Evolutionary conservation across 2,888 invertebrate genomes (phyloP), one percentile per base, ranked within the genome.

Genomic region (Diadromus collaris): DNA sequence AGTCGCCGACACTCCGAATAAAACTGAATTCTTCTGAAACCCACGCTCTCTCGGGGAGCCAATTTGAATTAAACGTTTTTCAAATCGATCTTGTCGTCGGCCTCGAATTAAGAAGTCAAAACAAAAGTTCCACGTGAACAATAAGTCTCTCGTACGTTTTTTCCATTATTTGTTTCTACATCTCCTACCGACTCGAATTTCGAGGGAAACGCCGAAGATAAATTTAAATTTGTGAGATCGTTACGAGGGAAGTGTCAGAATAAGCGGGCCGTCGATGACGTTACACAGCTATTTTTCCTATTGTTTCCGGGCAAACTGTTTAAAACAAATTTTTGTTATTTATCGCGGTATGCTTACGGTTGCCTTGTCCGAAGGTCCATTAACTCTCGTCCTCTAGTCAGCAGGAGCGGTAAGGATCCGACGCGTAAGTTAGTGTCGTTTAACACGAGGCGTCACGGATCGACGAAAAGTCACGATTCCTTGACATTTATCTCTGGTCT

Each of bases 401-500:
- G 41, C 54, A 72, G 63, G 64, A 72, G 38, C 44, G 44, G 29
- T 58, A 73, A 65, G 73, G 65, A 73, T 58, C 44, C 56, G 19
- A 24, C 13, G 32, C 10, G 48, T 32, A 58, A 58, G 48, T 73
- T 60, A 0, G 48, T 51, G 29, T 32, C 19, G 19, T 48, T 32
- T 29, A 19, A 65, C 32, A 16, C 65, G 51, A 16, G 34, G 6
- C 56, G 64, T 72, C 24, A n/a, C 10, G 46, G 29, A n/a, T 32
- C 34, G 19, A 46, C 32, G 56, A 48, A 65, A 73, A 65, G 46
- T 27, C 73, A 73, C 73, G 73, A 58, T 65, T 73, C 24, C 34
- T 41, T 34, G 65, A 65, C 65, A 64, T 73, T 73, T 73, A 73
- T 73, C 65, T 65, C 16, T 27, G 65, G 21, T 73, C 58, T 65